Evolutionary conservation across 2,797 vertebrate species (phyloP).

Genomic region (Propithecus perrieri): DNA sequence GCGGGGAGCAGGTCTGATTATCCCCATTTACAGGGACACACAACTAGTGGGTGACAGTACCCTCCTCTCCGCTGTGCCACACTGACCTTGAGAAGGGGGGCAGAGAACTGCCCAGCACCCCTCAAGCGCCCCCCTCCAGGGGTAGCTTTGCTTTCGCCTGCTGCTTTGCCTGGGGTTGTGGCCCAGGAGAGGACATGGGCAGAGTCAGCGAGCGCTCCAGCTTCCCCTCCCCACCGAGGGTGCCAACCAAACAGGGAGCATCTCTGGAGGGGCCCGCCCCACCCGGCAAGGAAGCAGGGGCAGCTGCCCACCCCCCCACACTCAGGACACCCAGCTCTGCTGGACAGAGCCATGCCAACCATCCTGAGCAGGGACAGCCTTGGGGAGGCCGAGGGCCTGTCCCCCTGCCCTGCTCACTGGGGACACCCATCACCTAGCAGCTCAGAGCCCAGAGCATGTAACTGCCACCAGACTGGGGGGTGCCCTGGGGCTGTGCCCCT

Average conservation of each 20-base stretch:
- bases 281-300: not conserved
- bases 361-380: not conserved
- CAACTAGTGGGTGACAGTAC: not conserved
- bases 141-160: not conserved
- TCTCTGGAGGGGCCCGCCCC: not conserved
- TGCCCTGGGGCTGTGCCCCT: not conserved
- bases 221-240: not conserved
- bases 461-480: fast-evolving
- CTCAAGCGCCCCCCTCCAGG: not conserved
- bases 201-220: too few relatives aligned
- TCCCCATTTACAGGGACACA: not conserved
- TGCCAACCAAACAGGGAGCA: not conserved
- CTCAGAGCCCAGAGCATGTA: not conserved
- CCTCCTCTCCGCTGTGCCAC: not conserved
- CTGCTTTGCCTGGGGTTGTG: not conserved
- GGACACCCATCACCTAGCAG: not conserved
- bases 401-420: not conserved
- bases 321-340: not conserved
- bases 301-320: not conserved
- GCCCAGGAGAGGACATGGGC: not conserved
- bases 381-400: not conserved
- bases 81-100: not conserved
- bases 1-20: not conserved
- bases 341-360: not conserved
- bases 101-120: not conserved